Evolutionary conservation across 2,797 vertebrate genomes (phyloP).

Genomic region (Chloroceryle inda): DNA sequence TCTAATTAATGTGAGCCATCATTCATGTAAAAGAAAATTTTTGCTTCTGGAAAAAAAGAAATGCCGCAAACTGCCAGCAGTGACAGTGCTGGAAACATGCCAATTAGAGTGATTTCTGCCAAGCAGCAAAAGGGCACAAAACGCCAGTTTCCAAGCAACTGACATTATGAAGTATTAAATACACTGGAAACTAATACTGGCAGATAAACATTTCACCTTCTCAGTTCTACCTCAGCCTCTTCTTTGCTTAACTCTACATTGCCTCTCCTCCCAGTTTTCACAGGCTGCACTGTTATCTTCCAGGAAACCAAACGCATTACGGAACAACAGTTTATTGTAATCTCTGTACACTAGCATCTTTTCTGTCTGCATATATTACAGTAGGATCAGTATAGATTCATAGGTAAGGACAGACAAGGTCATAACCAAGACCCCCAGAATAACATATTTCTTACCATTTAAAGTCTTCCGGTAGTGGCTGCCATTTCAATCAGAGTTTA

Average conservation of each 20-base stretch:
- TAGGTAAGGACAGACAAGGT: not conserved
- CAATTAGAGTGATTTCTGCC: slow-evolving; percentile 80
- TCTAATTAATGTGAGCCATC: slow-evolving; percentile 77
- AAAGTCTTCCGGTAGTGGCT: not conserved
- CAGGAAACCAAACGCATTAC: not conserved
- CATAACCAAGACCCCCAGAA: not conserved
- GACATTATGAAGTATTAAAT: slow-evolving; percentile 63
- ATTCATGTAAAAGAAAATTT: slow-evolving; percentile 50
- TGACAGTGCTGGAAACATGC: slow-evolving; percentile 64
- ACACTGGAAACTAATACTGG: not conserved
- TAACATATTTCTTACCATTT: not conserved
- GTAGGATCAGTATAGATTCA: not conserved
- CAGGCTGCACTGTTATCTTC: not conserved
- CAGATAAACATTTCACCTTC: slow-evolving; percentile 48
- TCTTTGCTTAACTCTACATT: not conserved
- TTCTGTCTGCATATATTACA: not conserved
- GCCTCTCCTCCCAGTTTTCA: not conserved
- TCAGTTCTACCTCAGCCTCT: not conserved
- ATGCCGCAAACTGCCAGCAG: slow-evolving; percentile 55
- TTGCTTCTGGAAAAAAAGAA: slow-evolving; percentile 50
- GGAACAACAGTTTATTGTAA: not conserved
- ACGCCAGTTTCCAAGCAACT: slow-evolving; percentile 80
- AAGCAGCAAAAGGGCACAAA: slow-evolving; percentile 69
- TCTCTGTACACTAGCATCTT: not conserved
- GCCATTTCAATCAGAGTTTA: not conserved